Percentiles rank a stretch among this genome's conserved stretches.
Conservation (phyloP, 2,113 vertebrate species). For the Scortum barcoo region DNA sequence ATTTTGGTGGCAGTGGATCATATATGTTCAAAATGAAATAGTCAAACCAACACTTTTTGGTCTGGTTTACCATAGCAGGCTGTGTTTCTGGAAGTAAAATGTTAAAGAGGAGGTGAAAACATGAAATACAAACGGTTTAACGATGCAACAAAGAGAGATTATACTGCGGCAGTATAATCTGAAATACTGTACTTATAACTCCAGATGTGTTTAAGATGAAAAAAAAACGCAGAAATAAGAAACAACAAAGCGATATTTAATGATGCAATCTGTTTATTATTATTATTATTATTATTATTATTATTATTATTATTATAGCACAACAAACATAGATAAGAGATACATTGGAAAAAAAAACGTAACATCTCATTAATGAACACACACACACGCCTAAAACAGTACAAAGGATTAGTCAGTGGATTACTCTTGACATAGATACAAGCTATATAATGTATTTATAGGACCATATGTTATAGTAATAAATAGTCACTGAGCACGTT, state of each 20-base stretch:
- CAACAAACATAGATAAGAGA: slow-evolving; percentile 16
- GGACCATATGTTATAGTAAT: slow-evolving; percentile 47
- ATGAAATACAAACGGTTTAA: not conserved
- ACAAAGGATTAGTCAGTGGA: slow-evolving; percentile 16
- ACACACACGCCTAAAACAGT: not conserved
- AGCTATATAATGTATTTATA: slow-evolving; percentile 27
- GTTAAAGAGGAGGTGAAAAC: not conserved
- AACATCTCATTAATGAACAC: slow-evolving; percentile 11
- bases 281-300: too few species aligned
- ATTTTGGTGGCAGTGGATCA: not conserved
- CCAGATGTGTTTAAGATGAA: not conserved
- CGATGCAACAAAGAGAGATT: not conserved
- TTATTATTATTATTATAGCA: slow-evolving; percentile 34
- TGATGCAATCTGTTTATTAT: not conserved
- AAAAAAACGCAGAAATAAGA: not conserved
- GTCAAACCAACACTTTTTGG: not conserved
- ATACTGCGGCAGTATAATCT: not conserved
- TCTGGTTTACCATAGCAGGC: not conserved
- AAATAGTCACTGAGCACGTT: slow-evolving; percentile 16
- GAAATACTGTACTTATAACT: not conserved
- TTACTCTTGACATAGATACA: slow-evolving; percentile 38
- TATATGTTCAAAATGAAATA: not conserved
- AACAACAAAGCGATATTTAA: slow-evolving; percentile 2
- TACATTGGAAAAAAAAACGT: not conserved
- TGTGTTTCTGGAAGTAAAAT: not conserved